Evolutionary conservation across 1,140 invertebrate genomes (phyloP).

Genomic region (Drosophila pachea): DNA sequence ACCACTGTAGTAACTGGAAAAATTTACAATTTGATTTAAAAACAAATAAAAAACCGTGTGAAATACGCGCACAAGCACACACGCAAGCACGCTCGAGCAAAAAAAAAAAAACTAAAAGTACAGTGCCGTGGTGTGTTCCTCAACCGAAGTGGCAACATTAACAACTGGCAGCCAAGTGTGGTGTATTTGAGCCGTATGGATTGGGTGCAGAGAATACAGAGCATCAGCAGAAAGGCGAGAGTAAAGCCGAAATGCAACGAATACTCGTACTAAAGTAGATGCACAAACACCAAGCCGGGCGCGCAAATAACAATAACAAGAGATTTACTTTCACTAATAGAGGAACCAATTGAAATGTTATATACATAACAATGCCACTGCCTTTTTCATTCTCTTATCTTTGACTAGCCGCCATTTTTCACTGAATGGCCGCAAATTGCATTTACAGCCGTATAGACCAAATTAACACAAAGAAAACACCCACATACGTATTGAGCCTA

Average conservation of each 20-base stretch:
- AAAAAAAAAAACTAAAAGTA: conserved; percentile 60
- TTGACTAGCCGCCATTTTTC: conserved; percentile 34
- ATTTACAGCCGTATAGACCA: conserved; percentile 6
- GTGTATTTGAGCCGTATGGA: conserved; percentile 51
- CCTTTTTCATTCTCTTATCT: conserved; percentile 28
- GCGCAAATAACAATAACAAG: conserved; percentile 37
- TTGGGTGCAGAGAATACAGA: conserved; percentile 50
- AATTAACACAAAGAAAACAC: conserved; percentile 12
- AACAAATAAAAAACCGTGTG: conserved; percentile 46
- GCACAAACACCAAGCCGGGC: conserved; percentile 46
- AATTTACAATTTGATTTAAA: conserved; percentile 45
- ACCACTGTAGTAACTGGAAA: conserved; percentile 42
- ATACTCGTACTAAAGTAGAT: conserved; percentile 32
- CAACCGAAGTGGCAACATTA: conserved; percentile 50
- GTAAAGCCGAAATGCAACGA: conserved; percentile 43
- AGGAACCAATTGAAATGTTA: conserved; percentile 2
- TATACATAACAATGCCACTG: conserved; percentile 1
- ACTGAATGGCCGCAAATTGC: conserved; percentile 20
- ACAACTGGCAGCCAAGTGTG: conserved; percentile 39
- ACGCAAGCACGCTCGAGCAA: conserved; percentile 30
- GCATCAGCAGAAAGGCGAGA: conserved; percentile 37
- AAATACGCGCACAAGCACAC: conserved; percentile 47
- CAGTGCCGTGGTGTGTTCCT: conserved; percentile 68
- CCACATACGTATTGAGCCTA: conserved; percentile 1
- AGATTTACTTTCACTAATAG: neutral